These are phyloP conservation scores for Myathropa florea DNA, from an alignment of 2,888 invertebrate species.

Conservation along the genomic window DNA sequence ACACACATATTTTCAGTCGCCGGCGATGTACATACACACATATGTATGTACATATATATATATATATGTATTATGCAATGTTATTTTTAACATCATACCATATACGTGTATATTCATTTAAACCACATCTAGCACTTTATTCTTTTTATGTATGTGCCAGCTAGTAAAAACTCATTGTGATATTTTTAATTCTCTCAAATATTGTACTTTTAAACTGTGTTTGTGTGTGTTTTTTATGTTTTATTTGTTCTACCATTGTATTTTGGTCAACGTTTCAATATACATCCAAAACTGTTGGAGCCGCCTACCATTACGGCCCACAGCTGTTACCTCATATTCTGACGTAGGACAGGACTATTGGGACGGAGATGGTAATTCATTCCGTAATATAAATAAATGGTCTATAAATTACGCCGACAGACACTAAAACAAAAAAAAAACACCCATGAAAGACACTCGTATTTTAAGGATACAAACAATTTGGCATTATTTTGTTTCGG, in stretches of 20 bases:
- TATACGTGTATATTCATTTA: too few species aligned
- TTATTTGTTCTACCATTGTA: not conserved
- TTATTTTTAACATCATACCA: too few species aligned
- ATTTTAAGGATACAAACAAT: not conserved
- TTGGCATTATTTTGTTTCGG: not conserved
- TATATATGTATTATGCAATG: too few species aligned
- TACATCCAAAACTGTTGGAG: not conserved
- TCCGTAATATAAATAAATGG: conserved; percentile 34
- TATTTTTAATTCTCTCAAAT: too few species aligned
- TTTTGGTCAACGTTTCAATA: not conserved
- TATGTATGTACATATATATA: too few species aligned
- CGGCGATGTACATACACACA: too few species aligned
- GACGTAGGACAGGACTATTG: conserved; percentile 11
- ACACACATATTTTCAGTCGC: too few species aligned
- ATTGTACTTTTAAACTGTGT: too few species aligned
- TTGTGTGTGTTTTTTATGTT: too few species aligned
- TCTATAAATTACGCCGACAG: conserved; percentile 22
- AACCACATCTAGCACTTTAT: too few species aligned
- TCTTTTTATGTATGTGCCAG: too few species aligned
- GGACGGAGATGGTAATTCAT: conserved; percentile 21
- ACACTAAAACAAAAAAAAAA: not conserved
- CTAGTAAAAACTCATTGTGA: too few species aligned
- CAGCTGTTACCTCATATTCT: not conserved
- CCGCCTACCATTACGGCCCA: not conserved
- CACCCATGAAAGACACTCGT: not conserved